Evolutionary conservation across 2,888 invertebrate genomes (phyloP).

Genomic region (Drosophila nr. perissopoda): DNA sequence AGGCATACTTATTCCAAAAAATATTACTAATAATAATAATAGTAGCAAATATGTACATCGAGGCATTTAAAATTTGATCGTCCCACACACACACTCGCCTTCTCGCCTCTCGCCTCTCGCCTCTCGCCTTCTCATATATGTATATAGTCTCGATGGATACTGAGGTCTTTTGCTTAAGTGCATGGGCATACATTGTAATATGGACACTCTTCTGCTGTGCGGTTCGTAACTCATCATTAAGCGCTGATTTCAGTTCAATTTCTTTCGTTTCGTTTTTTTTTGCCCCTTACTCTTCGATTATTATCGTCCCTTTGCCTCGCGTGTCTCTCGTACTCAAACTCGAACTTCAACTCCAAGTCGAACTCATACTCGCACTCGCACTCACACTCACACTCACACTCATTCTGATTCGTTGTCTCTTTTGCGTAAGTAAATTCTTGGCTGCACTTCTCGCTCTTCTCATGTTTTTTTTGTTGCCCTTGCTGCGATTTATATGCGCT

Average conservation of each 20-base stretch:
- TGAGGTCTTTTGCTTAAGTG: constrained; percentile 9
- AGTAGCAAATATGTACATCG: background rate
- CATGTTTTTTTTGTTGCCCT: constrained; percentile 53
- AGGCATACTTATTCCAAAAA: too few relatives aligned
- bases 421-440: constrained; percentile 54
- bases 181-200: constrained; percentile 40
- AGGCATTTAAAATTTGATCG: background rate
- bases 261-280: constrained; percentile 24
- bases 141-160: background rate
- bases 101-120: background rate
- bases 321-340: constrained; percentile 7
- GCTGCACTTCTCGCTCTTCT: constrained; percentile 46
- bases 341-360: constrained; percentile 5
- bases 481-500: constrained; percentile 70
- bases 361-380: constrained; percentile 17
- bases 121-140: background rate
- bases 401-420: background rate
- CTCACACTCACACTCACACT: constrained; percentile 25
- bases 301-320: constrained; percentile 44
- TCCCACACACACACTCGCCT: constrained; percentile 1
- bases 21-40: background rate
- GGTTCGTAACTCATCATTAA: constrained; percentile 72
- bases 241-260: constrained; percentile 68
- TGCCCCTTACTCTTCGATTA: constrained; percentile 55
- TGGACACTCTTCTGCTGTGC: constrained; percentile 24